Percentiles rank a stretch among this genome's conserved stretches.
These are phyloP conservation scores for Xestia xanthographa DNA, from an alignment of 2,888 invertebrate genomes.

Conservation along the genomic window DNA sequence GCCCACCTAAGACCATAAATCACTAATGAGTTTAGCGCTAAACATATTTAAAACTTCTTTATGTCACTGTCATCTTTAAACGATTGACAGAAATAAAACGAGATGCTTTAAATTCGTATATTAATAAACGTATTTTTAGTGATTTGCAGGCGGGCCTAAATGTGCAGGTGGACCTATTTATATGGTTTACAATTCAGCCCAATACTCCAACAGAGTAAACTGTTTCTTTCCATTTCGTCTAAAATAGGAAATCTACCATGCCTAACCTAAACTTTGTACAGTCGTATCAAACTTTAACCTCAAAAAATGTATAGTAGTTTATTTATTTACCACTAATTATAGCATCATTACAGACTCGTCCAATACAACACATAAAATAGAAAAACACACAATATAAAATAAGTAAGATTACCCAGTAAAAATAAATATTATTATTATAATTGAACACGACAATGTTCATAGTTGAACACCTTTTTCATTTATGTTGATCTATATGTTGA, in stretches of 20 bases:
- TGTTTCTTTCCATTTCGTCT: too few species aligned
- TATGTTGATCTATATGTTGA: not conserved
- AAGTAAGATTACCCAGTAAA: too few species aligned
- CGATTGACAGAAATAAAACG: not conserved
- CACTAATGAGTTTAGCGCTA: not conserved
- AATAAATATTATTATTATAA: too few species aligned
- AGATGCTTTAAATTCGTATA: not conserved
- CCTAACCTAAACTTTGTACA: not conserved
- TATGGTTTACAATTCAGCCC: not conserved
- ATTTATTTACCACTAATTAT: too few species aligned
- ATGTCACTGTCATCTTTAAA: not conserved
- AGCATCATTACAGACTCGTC: too few species aligned
- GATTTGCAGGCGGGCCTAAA: not conserved
- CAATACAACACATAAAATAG: too few species aligned
- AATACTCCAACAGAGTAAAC: not conserved
- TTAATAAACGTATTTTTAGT: not conserved
- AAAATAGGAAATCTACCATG: not conserved
- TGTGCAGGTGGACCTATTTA: not conserved
- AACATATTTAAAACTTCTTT: not conserved
- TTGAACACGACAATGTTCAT: too few species aligned
- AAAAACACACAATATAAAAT: too few species aligned
- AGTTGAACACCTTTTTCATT: too few species aligned
- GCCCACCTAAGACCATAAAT: not conserved
- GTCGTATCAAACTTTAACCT: not conserved
- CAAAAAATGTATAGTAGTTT: too few species aligned